Percentiles rank a stretch among this genome's conserved stretches.
phyloP scores from a whole-genome alignment of 2,888 invertebrate genomes.

The Baronia brevicornis region DNA sequence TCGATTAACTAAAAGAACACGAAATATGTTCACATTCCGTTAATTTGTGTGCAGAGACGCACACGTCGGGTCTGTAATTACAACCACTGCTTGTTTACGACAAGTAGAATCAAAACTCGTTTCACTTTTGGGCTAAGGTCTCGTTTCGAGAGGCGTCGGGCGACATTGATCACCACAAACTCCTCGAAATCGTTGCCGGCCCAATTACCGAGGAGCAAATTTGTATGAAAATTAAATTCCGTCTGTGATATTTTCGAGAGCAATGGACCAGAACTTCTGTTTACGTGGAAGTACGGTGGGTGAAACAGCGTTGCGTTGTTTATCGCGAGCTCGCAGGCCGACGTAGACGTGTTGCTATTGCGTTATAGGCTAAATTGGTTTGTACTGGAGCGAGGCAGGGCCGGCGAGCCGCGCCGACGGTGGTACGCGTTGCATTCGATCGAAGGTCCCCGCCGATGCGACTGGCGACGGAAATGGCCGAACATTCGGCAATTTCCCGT shows the following conservation, averaged over 20 bases:
- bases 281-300: neutral
- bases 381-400: constrained; percentile 6
- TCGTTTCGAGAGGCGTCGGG: constrained; percentile 1
- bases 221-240: constrained; percentile 5
- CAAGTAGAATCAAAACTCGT: constrained; percentile 9
- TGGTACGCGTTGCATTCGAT: constrained; percentile 29
- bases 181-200: no score
- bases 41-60: constrained; percentile 1
- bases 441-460: constrained; percentile 49
- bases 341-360: constrained; percentile 5
- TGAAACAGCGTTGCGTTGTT: neutral
- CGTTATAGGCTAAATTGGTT: constrained; percentile 2
- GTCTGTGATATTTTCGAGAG: neutral
- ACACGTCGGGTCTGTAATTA: constrained; percentile 2
- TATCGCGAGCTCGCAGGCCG: no score
- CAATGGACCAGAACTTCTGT: constrained; percentile 2
- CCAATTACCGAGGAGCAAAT: no score
- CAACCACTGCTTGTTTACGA: constrained; percentile 5
- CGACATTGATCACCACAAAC: constrained; percentile 8
- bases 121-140: constrained; percentile 7
- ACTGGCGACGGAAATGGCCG: constrained; percentile 57
- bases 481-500: constrained; percentile 59
- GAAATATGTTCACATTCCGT: constrained; percentile 8
- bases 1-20: constrained; percentile 4
- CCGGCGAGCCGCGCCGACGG: constrained; percentile 7